Evolutionary conservation across 2,113 vertebrate genomes (phyloP).

Genomic region (Atherinomorus stipes): DNA sequence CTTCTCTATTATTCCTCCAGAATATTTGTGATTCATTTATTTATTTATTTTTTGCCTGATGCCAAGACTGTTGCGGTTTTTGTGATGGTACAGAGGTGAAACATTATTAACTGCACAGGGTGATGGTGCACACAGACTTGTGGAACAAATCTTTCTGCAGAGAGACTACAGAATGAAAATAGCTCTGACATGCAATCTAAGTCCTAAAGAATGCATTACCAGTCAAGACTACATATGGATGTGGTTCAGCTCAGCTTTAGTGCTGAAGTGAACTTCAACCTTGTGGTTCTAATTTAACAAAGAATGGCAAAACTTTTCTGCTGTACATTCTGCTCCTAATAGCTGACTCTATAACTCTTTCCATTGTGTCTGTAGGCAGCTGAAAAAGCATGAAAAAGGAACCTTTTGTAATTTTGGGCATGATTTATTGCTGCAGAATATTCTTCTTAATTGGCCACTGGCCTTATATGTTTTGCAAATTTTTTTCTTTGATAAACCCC

Average conservation of each 20-base stretch:
- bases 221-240: conserved; percentile 38
- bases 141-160: background rate
- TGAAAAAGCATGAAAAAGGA: conserved; percentile 21
- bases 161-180: background rate
- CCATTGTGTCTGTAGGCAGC: conserved; percentile 33
- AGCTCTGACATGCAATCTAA: conserved; percentile 28
- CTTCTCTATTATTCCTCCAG: background rate
- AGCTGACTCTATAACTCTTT: conserved; percentile 38
- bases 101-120: background rate
- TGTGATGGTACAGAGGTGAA: conserved; percentile 19
- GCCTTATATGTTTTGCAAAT: conserved; percentile 11
- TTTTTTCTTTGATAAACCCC: conserved; percentile 31
- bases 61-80: conserved; percentile 1
- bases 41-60: background rate
- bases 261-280: conserved; percentile 33
- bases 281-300: conserved; percentile 51
- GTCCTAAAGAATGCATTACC: conserved; percentile 58
- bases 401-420: conserved; percentile 22
- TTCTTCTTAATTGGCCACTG: conserved; percentile 40
- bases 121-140: background rate
- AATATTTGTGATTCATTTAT: background rate
- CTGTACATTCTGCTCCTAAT: conserved; percentile 31
- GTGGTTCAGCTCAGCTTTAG: conserved; percentile 36
- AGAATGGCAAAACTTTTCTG: conserved; percentile 14
- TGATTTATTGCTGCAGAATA: conserved; percentile 18